Evolutionary conservation across 2,888 invertebrate genomes (phyloP).

Genomic region (Andricus curvator): DNA sequence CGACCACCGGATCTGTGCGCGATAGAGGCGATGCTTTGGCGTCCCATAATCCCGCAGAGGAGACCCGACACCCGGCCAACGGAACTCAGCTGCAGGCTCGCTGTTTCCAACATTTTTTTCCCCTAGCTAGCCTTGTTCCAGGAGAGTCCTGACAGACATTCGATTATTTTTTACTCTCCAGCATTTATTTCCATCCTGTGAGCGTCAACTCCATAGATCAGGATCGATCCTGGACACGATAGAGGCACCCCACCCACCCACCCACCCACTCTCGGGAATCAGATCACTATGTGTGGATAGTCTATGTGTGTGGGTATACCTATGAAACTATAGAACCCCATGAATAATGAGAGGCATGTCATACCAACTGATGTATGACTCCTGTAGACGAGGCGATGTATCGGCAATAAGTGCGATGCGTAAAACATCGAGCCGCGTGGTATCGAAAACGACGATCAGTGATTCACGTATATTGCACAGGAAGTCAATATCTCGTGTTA

Average conservation of each 20-base stretch:
- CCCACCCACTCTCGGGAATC: conserved; percentile 24
- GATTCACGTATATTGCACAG: conserved; percentile 16
- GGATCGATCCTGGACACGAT: conserved; percentile 32
- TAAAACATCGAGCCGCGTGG: conserved; percentile 23
- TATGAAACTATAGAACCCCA: conserved; percentile 7
- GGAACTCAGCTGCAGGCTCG: conserved; percentile 13
- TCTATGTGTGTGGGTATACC: background rate
- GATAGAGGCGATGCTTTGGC: conserved; percentile 49
- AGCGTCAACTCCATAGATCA: conserved; percentile 42
- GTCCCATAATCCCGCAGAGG: conserved; percentile 51
- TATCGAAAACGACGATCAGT: conserved; percentile 27
- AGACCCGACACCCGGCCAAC: conserved; percentile 40
- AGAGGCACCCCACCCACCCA: too few relatives aligned
- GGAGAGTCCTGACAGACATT: conserved; percentile 43
- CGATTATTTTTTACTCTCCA: conserved; percentile 47
- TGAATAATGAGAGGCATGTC: conserved; percentile 43
- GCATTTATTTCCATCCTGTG: conserved; percentile 38
- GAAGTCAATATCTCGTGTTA: conserved; percentile 22
- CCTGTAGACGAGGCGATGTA: conserved; percentile 37
- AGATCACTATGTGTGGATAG: conserved; percentile 7
- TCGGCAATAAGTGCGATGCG: conserved; percentile 33
- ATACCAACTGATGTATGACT: conserved; percentile 39
- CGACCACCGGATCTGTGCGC: conserved; percentile 39
- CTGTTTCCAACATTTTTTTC: conserved; percentile 24
- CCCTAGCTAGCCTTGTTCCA: conserved; percentile 14